Conservation (phyloP, 2,888 invertebrate genomes). For the Bruchidius siliquastri region DNA sequence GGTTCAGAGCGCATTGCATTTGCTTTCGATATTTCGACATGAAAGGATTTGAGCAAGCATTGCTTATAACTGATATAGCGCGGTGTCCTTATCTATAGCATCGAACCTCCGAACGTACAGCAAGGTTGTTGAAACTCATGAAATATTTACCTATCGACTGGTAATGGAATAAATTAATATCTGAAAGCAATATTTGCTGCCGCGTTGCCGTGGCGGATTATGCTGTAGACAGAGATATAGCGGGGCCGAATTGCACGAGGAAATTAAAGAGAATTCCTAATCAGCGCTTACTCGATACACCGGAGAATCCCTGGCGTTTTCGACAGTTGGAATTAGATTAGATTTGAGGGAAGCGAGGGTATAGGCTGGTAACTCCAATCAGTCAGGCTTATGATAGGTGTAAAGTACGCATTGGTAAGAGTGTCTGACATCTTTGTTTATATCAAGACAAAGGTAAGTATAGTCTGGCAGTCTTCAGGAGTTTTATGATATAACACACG, state of each 20-base stretch:
- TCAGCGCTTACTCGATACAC: constrained; percentile 34
- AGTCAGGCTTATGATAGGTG: no score
- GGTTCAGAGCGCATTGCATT: no score
- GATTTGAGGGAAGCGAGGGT: neutral
- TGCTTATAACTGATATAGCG: no score
- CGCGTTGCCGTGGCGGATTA: constrained; percentile 35
- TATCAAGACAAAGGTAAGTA: no score
- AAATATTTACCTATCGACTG: constrained; percentile 54
- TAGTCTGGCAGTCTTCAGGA: no score
- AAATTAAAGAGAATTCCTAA: constrained; percentile 52
- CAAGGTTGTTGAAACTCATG: constrained; percentile 46
- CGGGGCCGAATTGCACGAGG: constrained; percentile 41
- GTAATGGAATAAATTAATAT: constrained; percentile 55
- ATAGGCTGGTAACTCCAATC: no score
- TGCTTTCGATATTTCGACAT: no score
- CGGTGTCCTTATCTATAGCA: neutral
- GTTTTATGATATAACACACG: no score
- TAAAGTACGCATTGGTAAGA: no score
- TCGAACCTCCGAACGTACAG: neutral
- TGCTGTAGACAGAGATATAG: constrained; percentile 18
- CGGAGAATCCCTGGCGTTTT: neutral
- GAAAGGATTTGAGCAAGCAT: no score
- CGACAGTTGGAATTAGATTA: neutral
- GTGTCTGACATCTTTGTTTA: no score
- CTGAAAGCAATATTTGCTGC: constrained; percentile 49